Evolutionary conservation across 2,888 invertebrate genomes (phyloP), one percentile per base, ranked within the genome.

Genomic region (Metopia argyrocephala): DNA sequence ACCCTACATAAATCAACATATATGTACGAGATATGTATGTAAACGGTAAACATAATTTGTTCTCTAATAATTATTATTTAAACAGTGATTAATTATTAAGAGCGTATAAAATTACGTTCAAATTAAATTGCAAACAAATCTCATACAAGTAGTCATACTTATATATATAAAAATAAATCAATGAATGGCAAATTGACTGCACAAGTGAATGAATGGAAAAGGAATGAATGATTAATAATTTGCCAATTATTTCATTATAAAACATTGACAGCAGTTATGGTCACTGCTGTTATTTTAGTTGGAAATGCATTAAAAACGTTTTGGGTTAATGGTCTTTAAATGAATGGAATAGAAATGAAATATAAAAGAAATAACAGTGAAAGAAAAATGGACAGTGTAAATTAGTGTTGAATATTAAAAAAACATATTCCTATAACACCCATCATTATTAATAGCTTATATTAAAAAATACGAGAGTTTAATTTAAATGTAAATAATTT

Each of bases 201-300:
- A n/a, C n/a, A n/a, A n/a, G n/a, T n/a, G n/a, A n/a, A n/a, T n/a
- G n/a, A n/a, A n/a, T n/a, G n/a, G n/a, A n/a, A 1, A 20, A 38
- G 15, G n/a, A 50, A 15, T 12, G 21, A 69, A 45, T 70, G 61
- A 65, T 59, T 69, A 61, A 70, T 66, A 65, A 54, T 62, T 75
- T 61, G 61, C 31, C 65, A 79, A 79, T 79, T 79, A 75, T 75
- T 70, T 66, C 65, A 75, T 70, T 75, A 66, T 28, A 70, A 66
- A 65, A 66, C 27, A 74, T 52, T 64, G 61, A 59, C 73, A 64
- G 21, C 48, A 57, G 69, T 12, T 50, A 18, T 45, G 56, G 18
- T 25, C 23, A 59, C 20, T 59, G 59, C 23, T 54, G 59, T 56
- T n/a, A n/a, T n/a, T n/a, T 73, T 76, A 31, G 28, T 56, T 70